Conservation (phyloP, 2,888 invertebrate genomes). For the Drosophila peninsularis region DNA sequence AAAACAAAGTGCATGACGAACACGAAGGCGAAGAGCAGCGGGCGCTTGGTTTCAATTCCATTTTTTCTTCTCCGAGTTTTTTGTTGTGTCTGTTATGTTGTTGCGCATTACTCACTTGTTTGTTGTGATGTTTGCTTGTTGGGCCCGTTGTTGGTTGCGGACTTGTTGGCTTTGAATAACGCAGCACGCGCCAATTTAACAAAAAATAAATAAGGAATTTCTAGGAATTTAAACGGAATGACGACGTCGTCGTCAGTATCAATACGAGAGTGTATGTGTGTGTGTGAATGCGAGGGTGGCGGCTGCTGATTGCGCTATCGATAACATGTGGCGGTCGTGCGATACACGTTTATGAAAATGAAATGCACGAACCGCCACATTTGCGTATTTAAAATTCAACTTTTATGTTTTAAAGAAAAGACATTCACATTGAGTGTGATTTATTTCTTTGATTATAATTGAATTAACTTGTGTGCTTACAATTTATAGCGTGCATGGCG, state of each 20-base stretch:
- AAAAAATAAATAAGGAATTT: slow-evolving; percentile 43
- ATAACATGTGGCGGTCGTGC: slow-evolving; percentile 16
- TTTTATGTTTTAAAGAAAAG: background rate
- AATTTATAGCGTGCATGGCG: background rate
- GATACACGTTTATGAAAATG: background rate
- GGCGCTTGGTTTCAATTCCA: slow-evolving; percentile 22
- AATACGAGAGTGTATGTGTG: slow-evolving; percentile 11
- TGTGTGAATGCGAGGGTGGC: slow-evolving; percentile 25
- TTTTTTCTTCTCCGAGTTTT: background rate
- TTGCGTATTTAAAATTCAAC: background rate
- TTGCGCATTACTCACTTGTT: slow-evolving; percentile 57
- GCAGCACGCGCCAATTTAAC: slow-evolving; percentile 35
- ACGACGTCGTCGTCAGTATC: slow-evolving; percentile 37
- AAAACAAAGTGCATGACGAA: slow-evolving; percentile 63
- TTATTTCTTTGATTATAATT: background rate
- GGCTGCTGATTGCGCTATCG: slow-evolving; percentile 11
- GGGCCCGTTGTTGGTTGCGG: background rate
- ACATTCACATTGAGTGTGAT: background rate
- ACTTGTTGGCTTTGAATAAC: background rate
- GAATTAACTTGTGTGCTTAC: too few species aligned
- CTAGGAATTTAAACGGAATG: slow-evolving; percentile 39
- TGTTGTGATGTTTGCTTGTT: slow-evolving; percentile 31
- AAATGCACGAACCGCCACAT: background rate
- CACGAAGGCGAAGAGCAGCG: slow-evolving; percentile 17
- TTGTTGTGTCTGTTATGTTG: slow-evolving; percentile 23